A percentile compares a stretch with the other conserved stretches of the same genome.
phyloP scores from a whole-genome alignment of 37 sponge, comb jelly and placozoan species.

The Haliclona indistincta region DNA sequence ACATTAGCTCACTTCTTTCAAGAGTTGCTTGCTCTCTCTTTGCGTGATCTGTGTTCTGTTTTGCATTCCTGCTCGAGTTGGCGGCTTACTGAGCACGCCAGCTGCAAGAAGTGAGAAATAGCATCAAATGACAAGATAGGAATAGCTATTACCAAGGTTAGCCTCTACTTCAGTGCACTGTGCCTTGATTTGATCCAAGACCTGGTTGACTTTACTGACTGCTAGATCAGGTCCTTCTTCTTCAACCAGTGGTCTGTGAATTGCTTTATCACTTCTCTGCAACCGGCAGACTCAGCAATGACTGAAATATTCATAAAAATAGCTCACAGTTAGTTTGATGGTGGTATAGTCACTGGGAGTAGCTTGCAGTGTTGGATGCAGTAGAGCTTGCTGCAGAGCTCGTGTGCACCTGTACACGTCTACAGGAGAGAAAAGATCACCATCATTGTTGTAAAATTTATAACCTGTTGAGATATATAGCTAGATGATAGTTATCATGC shows the following conservation, averaged over 20 bases:
- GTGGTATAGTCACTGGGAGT: no score
- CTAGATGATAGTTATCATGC: no score
- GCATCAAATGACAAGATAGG: not conserved
- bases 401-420: conserved; percentile 56
- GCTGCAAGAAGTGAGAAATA: not conserved
- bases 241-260: not conserved
- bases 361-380: conserved; percentile 43
- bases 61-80: no score
- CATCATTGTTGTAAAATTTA: no score
- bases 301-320: not conserved
- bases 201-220: conserved; percentile 3
- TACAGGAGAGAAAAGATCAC: not conserved
- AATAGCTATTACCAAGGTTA: conserved; percentile 20
- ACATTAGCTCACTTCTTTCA: conserved; percentile 24
- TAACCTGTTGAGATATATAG: no score
- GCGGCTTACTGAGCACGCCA: not conserved
- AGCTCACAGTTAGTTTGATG: conserved; percentile 8
- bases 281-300: no score
- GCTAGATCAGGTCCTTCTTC: not conserved
- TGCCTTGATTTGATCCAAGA: conserved; percentile 32
- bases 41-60: no score
- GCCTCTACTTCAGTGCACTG: conserved; percentile 10
- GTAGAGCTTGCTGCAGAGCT: conserved; percentile 54
- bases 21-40: conserved; percentile 35
- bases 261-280: not conserved